Evolutionary conservation across 2,113 vertebrate genomes (phyloP).

Genomic region (Nycticryphes semicollaris): DNA sequence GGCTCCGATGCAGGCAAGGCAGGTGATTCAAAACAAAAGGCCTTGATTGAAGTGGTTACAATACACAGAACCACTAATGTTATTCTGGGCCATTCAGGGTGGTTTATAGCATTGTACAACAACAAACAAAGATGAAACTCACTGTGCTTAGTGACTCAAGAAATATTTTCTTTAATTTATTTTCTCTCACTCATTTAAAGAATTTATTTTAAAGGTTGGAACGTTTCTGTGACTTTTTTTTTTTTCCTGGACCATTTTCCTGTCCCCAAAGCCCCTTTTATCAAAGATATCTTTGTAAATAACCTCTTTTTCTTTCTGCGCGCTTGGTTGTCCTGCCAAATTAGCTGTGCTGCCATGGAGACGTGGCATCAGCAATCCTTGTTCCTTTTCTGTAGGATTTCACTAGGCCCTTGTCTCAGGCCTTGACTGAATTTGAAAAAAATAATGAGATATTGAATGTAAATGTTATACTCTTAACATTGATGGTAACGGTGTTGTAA

Average conservation of each 20-base stretch:
- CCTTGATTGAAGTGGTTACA: constrained; percentile 65
- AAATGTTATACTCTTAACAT: constrained; percentile 37
- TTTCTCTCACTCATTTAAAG: constrained; percentile 1
- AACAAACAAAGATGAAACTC: constrained; percentile 62
- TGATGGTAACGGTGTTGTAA: neutral
- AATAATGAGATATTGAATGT: constrained; percentile 54
- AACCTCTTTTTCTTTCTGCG: constrained; percentile 64
- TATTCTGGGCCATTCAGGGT: constrained; percentile 56
- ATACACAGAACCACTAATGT: constrained; percentile 63
- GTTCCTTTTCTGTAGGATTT: constrained; percentile 68
- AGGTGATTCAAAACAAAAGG: constrained; percentile 74
- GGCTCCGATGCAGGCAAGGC: constrained; percentile 44
- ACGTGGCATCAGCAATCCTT: constrained; percentile 66
- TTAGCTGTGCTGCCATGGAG: constrained; percentile 74
- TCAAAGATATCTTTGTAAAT: constrained; percentile 76
- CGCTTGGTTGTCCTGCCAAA: constrained; percentile 70
- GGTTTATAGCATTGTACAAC: constrained; percentile 44
- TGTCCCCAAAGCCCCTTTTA: constrained; percentile 41
- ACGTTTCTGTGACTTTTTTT: neutral
- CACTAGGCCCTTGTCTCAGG: constrained; percentile 65
- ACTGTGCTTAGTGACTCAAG: constrained; percentile 24
- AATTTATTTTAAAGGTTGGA: constrained; percentile 44
- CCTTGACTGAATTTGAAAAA: constrained; percentile 38
- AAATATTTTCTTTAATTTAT: neutral
- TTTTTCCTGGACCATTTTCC: constrained; percentile 12